phyloP scores from a whole-genome alignment of 2,113 vertebrate genomes.

The Gracilinanus agilis region DNA sequence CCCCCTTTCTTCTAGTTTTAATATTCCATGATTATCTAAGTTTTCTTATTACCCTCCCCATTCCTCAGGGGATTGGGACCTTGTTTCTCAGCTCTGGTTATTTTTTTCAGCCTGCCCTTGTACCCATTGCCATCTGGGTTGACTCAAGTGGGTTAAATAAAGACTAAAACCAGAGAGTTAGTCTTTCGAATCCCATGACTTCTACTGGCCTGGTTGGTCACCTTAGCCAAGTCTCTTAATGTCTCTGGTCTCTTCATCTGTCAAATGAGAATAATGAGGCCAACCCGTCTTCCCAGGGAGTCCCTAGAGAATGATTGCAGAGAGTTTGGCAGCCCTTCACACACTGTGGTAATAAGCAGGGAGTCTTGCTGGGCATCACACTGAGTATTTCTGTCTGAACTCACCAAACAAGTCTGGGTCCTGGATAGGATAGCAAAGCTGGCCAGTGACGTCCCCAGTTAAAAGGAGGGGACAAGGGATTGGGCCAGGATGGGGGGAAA shows the following conservation, averaged over 20 bases:
- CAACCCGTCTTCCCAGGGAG: not conserved
- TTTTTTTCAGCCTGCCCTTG: not conserved
- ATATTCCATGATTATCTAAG: not conserved
- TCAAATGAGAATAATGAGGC: not conserved
- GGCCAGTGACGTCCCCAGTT: not conserved
- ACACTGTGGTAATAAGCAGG: not conserved
- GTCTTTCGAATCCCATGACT: not conserved
- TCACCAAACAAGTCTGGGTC: not conserved
- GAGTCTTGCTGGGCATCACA: not conserved
- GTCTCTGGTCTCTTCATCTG: not conserved
- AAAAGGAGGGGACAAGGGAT: not conserved
- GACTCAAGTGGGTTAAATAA: not conserved
- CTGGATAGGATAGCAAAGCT: not conserved
- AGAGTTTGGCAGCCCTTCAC: not conserved
- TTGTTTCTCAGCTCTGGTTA: not conserved
- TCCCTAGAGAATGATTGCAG: not conserved
- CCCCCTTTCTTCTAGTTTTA: not conserved
- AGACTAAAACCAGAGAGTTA: not conserved
- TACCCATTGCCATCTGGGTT: not conserved
- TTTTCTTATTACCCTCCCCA: too few relatives aligned
- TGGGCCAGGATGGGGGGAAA: not conserved
- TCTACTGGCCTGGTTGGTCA: not conserved
- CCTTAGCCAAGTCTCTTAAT: not conserved
- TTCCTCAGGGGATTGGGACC: not conserved
- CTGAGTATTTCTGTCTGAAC: not conserved